Conservation (phyloP, 2,888 invertebrate genomes). For the Balanococcus diminutus region DNA sequence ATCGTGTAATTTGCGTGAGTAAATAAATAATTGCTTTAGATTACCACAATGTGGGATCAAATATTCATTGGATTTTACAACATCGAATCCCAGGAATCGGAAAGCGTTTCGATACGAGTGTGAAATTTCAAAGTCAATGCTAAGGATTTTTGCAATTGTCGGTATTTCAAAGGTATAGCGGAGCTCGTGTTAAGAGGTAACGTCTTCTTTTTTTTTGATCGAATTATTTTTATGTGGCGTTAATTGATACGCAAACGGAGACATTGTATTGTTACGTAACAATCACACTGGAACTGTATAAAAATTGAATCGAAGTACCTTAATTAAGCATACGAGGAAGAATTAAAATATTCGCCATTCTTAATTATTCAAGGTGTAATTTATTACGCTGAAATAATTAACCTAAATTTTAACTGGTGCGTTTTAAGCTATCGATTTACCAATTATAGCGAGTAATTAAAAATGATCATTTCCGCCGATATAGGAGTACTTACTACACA, state of each 20-base stretch:
- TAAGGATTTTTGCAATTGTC: not conserved
- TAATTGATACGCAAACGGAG: not conserved
- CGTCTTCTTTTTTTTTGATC: not conserved
- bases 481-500: too few relatives aligned
- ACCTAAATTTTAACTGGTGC: constrained; percentile 8
- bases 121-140: not conserved
- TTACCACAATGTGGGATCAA: not conserved
- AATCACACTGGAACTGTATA: not conserved
- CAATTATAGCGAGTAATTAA: constrained; percentile 9
- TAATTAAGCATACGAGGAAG: not conserved
- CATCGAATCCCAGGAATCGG: not conserved
- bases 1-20: not conserved
- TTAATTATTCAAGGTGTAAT: constrained; percentile 10
- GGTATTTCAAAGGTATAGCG: not conserved
- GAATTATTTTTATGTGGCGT: not conserved
- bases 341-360: not conserved
- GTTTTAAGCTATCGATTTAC: not conserved
- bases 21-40: not conserved
- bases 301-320: not conserved
- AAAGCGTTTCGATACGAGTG: not conserved
- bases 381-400: constrained; percentile 10
- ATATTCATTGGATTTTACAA: not conserved
- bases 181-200: not conserved
- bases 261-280: not conserved
- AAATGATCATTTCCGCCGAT: not conserved